Conservation (phyloP, 1,140 invertebrate species). For the Drosophila nigrodunni region DNA sequence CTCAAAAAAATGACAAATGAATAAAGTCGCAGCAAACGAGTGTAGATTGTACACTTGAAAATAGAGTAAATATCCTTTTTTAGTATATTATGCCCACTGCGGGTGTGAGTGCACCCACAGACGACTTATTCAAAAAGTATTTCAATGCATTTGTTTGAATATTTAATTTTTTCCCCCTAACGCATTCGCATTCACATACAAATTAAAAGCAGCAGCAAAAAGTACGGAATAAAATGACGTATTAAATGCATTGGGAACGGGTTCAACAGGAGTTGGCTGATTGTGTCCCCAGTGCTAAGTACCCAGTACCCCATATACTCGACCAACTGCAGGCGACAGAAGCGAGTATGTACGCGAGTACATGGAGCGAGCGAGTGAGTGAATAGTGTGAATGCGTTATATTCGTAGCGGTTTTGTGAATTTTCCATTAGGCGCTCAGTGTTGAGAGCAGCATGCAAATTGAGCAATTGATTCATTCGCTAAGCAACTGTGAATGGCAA, state of each 20-base stretch:
- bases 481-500: slow-evolving; percentile 37
- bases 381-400: slow-evolving; percentile 82
- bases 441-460: neutral
- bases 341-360: slow-evolving; percentile 33
- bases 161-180: neutral
- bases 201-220: neutral
- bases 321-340: slow-evolving; percentile 11
- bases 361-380: slow-evolving; percentile 67
- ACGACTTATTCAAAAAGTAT: neutral
- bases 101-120: slow-evolving; percentile 4
- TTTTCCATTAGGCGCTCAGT: slow-evolving; percentile 67
- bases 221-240: neutral
- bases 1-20: neutral
- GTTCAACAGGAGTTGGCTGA: slow-evolving; percentile 1
- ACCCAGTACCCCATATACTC: slow-evolving; percentile 15
- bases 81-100: neutral
- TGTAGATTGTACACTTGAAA: neutral
- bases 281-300: neutral
- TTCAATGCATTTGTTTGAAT: neutral
- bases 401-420: slow-evolving; percentile 84
- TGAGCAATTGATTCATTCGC: slow-evolving; percentile 30
- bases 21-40: slow-evolving; percentile 6
- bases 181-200: neutral
- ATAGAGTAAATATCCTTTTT: neutral
- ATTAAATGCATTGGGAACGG: neutral